A percentile compares a stretch with the other conserved stretches of the same genome.
Conservation (phyloP, 2,888 invertebrate genomes). For the Hemithea aestivaria region DNA sequence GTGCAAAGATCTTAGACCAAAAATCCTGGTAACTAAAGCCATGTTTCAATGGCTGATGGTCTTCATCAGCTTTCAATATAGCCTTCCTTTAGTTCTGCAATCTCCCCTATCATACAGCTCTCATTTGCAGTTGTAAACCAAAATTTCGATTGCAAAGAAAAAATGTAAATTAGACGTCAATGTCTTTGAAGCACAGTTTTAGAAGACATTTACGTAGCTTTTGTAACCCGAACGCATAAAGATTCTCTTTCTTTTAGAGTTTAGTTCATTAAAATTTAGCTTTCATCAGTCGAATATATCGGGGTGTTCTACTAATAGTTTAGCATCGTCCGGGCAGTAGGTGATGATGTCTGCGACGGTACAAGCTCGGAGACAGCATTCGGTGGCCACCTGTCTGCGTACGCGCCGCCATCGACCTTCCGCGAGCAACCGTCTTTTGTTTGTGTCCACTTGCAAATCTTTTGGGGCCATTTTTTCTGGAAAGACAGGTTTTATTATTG, state of each 20-base stretch:
- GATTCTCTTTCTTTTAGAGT: background rate
- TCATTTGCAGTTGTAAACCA: too few relatives aligned
- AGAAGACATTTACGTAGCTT: too few relatives aligned
- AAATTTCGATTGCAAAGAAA: too few relatives aligned
- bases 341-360: constrained; percentile 55
- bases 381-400: constrained; percentile 55
- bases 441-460: constrained; percentile 42
- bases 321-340: constrained; percentile 59
- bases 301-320: constrained; percentile 51
- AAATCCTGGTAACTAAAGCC: too few relatives aligned
- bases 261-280: background rate
- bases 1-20: too few relatives aligned
- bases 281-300: constrained; percentile 48
- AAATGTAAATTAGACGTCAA: too few relatives aligned
- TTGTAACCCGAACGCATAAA: too few relatives aligned
- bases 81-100: too few relatives aligned
- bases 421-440: constrained; percentile 36
- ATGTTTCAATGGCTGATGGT: too few relatives aligned
- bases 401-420: constrained; percentile 47
- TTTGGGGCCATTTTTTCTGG: constrained; percentile 57
- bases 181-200: too few relatives aligned
- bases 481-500: constrained; percentile 16
- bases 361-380: constrained; percentile 59
- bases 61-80: too few relatives aligned
- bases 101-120: too few relatives aligned